A percentile compares a stretch with the other conserved stretches of the same genome.
These are phyloP conservation scores for Periphyllus acericola DNA, from an alignment of 2,888 invertebrate genomes.

Conservation along the genomic window DNA sequence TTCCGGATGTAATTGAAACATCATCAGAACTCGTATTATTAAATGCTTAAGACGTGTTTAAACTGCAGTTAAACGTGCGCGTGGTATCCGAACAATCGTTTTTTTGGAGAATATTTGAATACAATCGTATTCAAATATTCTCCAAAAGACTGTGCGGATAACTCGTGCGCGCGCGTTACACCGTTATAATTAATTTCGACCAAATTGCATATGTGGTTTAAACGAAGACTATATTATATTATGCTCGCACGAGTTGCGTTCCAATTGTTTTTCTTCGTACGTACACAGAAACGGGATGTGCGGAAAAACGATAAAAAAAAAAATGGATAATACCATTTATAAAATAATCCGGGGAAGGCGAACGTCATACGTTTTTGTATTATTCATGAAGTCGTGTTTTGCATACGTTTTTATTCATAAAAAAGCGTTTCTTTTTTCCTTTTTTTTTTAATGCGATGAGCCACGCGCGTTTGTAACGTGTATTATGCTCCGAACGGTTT, in stretches of 20 bases:
- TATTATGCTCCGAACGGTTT: background rate
- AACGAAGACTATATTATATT: background rate
- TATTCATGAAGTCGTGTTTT: constrained; percentile 21
- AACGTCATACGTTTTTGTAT: constrained; percentile 26
- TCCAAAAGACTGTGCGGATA: too few species aligned
- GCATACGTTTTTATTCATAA: constrained; percentile 1
- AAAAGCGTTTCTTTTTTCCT: background rate
- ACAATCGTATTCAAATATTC: too few species aligned
- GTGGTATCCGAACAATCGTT: too few species aligned
- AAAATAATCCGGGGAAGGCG: background rate
- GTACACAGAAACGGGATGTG: background rate
- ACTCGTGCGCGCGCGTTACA: background rate
- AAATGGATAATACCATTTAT: background rate
- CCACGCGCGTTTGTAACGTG: background rate
- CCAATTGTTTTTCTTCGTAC: constrained; percentile 2
- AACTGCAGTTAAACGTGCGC: too few species aligned
- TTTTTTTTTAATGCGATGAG: background rate
- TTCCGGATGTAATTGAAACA: too few species aligned
- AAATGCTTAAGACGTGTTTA: too few species aligned
- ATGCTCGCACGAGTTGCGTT: background rate
- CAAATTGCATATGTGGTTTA: background rate
- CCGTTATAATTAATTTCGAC: background rate
- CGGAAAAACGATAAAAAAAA: background rate
- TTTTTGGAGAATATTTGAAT: too few species aligned
- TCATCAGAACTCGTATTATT: too few species aligned